phyloP scores from a whole-genome alignment of 1,140 invertebrate genomes.

The Tribolium castaneum region DNA sequence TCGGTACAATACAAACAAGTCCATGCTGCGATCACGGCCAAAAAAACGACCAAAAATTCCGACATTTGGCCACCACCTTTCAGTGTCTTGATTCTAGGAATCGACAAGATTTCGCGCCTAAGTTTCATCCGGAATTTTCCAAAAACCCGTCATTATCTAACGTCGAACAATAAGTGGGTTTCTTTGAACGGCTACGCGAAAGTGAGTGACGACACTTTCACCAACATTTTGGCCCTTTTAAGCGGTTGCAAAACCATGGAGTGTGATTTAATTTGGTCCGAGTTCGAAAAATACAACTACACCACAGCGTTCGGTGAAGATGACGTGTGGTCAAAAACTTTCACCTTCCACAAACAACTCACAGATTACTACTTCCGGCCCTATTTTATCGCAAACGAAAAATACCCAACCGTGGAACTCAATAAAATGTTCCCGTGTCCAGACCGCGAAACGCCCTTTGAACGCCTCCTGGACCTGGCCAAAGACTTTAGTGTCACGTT shows the following conservation, averaged over 20 bases:
- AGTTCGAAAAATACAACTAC: slow-evolving; percentile 71
- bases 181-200: slow-evolving; percentile 71
- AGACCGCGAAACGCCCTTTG: slow-evolving; percentile 67
- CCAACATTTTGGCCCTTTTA: slow-evolving; percentile 82
- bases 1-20: slow-evolving; percentile 66
- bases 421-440: slow-evolving; percentile 67
- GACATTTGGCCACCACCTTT: slow-evolving; percentile 30
- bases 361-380: slow-evolving; percentile 82
- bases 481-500: slow-evolving; percentile 72
- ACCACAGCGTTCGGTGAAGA: slow-evolving; percentile 77
- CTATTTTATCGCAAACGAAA: slow-evolving; percentile 66
- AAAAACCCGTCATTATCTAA: slow-evolving; percentile 73
- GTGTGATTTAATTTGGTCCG: slow-evolving; percentile 75
- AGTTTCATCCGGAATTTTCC: slow-evolving; percentile 83
- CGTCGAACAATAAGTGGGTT: slow-evolving; percentile 63
- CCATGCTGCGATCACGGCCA: slow-evolving; percentile 64
- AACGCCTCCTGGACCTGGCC: slow-evolving; percentile 71
- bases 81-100: slow-evolving; percentile 79
- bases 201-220: slow-evolving; percentile 81
- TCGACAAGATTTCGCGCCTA: slow-evolving; percentile 82
- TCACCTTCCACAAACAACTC: slow-evolving; percentile 75
- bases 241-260: slow-evolving; percentile 68
- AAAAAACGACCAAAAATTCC: slow-evolving; percentile 50
- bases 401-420: slow-evolving; percentile 62
- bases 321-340: slow-evolving; percentile 69